Percentiles rank a stretch among this genome's conserved stretches.
Conservation (phyloP, 2,113 vertebrate species). For the Cyprinodon brontotheroides region DNA sequence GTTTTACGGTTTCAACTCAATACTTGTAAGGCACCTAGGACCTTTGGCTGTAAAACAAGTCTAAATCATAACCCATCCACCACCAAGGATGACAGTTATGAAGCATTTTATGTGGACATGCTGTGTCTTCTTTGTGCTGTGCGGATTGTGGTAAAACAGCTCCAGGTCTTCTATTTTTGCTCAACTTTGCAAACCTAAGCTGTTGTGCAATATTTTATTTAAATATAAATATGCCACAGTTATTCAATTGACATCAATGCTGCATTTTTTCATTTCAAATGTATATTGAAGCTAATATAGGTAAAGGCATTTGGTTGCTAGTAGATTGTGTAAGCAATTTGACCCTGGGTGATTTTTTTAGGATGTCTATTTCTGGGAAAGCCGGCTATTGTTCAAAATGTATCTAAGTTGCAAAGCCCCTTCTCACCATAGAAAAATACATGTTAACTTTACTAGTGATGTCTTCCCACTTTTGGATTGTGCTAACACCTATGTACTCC, state of each 20-base stretch:
- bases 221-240: neutral
- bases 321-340: neutral
- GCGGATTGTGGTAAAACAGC: neutral
- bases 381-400: neutral
- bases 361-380: too few relatives aligned
- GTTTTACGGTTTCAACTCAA: neutral
- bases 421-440: neutral
- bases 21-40: neutral
- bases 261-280: too few relatives aligned
- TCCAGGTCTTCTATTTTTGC: neutral
- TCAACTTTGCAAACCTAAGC: too few relatives aligned
- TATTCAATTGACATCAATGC: neutral
- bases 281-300: neutral
- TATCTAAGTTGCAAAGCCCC: neutral
- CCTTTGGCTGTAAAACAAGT: neutral
- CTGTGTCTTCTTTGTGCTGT: neutral
- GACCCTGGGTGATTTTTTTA: neutral
- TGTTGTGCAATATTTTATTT: too few relatives aligned
- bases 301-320: neutral
- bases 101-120: too few relatives aligned
- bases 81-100: too few relatives aligned
- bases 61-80: too few relatives aligned
- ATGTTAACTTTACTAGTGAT: neutral
- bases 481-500: neutral
- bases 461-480: neutral